Evolutionary conservation across 2,888 invertebrate genomes (phyloP).

Genomic region (Gandaritis pyraliata): DNA sequence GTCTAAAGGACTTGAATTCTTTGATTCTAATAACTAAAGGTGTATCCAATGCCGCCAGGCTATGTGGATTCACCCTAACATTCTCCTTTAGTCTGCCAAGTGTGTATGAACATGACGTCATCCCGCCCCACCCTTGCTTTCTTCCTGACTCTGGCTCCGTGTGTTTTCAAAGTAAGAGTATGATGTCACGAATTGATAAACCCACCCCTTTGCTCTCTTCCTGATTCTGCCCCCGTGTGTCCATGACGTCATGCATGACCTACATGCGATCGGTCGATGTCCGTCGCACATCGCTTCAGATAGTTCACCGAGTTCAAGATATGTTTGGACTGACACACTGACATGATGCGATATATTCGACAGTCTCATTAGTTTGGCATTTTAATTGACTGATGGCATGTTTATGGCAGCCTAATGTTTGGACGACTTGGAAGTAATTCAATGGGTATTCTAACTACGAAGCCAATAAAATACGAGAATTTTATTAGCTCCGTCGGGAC

Average conservation of each 20-base stretch:
- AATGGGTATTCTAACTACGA: slow-evolving; percentile 1
- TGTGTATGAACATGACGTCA: too few relatives aligned
- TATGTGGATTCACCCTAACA: too few relatives aligned
- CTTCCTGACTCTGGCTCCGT: too few relatives aligned
- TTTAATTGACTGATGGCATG: slow-evolving; percentile 30
- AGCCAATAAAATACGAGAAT: background rate
- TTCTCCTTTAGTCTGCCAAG: too few relatives aligned
- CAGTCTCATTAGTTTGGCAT: slow-evolving; percentile 22
- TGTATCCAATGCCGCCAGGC: too few relatives aligned
- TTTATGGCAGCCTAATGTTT: slow-evolving; percentile 25
- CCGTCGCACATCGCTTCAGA: slow-evolving; percentile 46
- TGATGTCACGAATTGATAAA: too few relatives aligned
- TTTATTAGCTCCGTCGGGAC: background rate
- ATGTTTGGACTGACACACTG: slow-evolving; percentile 32
- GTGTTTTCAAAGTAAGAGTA: too few relatives aligned
- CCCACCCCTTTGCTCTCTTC: slow-evolving; percentile 5
- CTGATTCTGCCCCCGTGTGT: slow-evolving; percentile 20
- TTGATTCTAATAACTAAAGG: too few relatives aligned
- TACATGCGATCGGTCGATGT: slow-evolving; percentile 50
- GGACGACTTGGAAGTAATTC: slow-evolving; percentile 6
- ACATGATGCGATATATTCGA: slow-evolving; percentile 26
- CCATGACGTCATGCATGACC: slow-evolving; percentile 58
- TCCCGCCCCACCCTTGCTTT: too few relatives aligned
- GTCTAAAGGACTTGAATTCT: too few relatives aligned
- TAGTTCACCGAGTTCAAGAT: slow-evolving; percentile 41